phyloP scores from a whole-genome alignment of 2,113 vertebrate species.

The Sakesphorus luctuosus region DNA sequence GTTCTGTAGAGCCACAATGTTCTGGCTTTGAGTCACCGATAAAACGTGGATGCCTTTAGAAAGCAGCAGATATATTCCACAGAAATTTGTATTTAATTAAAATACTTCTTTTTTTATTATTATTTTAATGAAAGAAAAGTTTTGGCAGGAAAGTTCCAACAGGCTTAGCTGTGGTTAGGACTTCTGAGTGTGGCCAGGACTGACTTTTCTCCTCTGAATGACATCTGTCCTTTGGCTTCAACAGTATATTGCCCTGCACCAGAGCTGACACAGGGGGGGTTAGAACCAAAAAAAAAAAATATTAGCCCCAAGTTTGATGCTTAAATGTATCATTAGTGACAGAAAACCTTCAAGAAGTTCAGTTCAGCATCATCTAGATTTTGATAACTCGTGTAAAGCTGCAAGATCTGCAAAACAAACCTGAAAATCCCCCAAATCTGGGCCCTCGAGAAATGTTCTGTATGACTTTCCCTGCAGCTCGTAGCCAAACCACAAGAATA shows the following conservation, averaged over 20 bases:
- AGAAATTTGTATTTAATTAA: conserved; percentile 14
- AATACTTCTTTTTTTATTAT: not conserved
- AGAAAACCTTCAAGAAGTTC: not conserved
- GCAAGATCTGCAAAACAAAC: not conserved
- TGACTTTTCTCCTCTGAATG: not conserved
- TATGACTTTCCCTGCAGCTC: not conserved
- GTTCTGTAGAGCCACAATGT: conserved; percentile 9
- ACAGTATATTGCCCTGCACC: not conserved
- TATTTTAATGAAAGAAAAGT: not conserved
- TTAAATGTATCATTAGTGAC: not conserved
- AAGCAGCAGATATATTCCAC: not conserved
- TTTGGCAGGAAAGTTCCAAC: not conserved
- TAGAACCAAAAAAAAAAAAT: not conserved
- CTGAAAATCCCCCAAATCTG: not conserved
- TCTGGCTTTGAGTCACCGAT: not conserved
- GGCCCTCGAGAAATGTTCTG: not conserved
- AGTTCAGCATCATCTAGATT: not conserved
- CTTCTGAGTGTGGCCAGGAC: not conserved
- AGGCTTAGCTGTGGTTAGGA: not conserved
- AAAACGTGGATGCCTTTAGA: not conserved
- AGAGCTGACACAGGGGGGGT: not conserved
- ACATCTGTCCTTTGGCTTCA: not conserved
- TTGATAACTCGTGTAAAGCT: not conserved
- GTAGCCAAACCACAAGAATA: not conserved
- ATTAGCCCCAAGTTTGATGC: not conserved